Evolutionary conservation across 2,113 vertebrate genomes (phyloP).

Genomic region (Cyprinodon tularosa): DNA sequence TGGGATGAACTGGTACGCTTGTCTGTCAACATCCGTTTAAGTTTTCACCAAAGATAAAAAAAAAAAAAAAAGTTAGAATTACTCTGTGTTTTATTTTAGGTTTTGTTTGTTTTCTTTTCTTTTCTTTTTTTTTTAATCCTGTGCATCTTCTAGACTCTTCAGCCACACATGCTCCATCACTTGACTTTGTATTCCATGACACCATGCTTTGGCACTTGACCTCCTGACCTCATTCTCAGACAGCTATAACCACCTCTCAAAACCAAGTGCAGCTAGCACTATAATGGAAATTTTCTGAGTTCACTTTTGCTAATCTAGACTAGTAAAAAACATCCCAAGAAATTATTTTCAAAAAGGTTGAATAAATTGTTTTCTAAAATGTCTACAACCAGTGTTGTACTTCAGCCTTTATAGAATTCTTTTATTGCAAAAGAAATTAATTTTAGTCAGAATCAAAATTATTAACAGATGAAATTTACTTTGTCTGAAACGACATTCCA

Average conservation of each 20-base stretch:
- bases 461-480: background rate
- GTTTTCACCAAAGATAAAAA: constrained; percentile 66
- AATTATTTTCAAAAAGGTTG: constrained; percentile 9
- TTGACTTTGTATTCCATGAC: constrained; percentile 64
- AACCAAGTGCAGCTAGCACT: constrained; percentile 52
- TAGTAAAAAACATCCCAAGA: constrained; percentile 43
- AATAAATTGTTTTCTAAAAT: background rate
- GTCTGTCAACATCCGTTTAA: constrained; percentile 73
- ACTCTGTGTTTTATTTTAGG: constrained; percentile 46
- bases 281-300: constrained; percentile 62
- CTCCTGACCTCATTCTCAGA: constrained; percentile 67
- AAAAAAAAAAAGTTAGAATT: too few relatives aligned
- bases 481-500: background rate
- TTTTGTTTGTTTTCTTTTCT: constrained; percentile 18
- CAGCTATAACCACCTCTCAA: constrained; percentile 54
- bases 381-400: background rate
- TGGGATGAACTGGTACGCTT: constrained; percentile 71
- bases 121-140: constrained; percentile 19
- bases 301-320: constrained; percentile 43
- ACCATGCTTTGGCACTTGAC: constrained; percentile 69
- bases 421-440: background rate
- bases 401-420: background rate
- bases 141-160: constrained; percentile 67
- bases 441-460: background rate
- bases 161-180: constrained; percentile 69